Evolutionary conservation across 2,113 vertebrate genomes (phyloP), one percentile per base, ranked within the genome.

Genomic region (Sitta europaea): DNA sequence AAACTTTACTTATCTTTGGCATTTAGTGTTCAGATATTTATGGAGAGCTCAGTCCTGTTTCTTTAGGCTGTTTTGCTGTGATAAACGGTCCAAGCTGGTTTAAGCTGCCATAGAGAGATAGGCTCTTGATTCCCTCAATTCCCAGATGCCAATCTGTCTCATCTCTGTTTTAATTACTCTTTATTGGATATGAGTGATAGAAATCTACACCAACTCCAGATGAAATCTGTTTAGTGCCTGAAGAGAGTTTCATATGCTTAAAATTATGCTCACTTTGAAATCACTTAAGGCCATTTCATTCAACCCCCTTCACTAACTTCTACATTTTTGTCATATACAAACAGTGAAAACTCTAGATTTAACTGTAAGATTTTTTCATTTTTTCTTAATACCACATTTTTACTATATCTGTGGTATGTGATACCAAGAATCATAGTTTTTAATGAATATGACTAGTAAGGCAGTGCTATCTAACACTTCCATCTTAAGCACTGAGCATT

Each of bases 171-270:
- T 94, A 95, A 85, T 95, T 95, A 86, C 29, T 83, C 3, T 65
- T 72, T 75, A 71, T 70, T 83, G 71, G 28, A 68, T 79, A 36
- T 48, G 54, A 83, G 40, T 68, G 74, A 92, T 90, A 84, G 87
- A 97, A 90, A 87, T 93, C 92, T 88, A 82, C 74, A 83, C 67
- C 57, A 92, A 2, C n/a, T 87, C 48, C 51, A 76, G 63, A 36
- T 82, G 59, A 93, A 72, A 63, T 66, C 21, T 70, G 43, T 83
- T 75, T 18, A 76, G 29, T 54, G 62, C 71, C 62, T 91, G 70
- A 72, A 68, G 74, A 87, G 40, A 59, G 11, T 87, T 95, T 93
- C 54, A 31, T 68, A 12, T 93, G 58, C 77, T 94, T 89, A 42
- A 86, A 72, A 91, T 81, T 75, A 65, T 73, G 16, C 54, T 73